Evolutionary conservation across 2,113 vertebrate species (phyloP).

Genomic region (Callaeas wilsoni): DNA sequence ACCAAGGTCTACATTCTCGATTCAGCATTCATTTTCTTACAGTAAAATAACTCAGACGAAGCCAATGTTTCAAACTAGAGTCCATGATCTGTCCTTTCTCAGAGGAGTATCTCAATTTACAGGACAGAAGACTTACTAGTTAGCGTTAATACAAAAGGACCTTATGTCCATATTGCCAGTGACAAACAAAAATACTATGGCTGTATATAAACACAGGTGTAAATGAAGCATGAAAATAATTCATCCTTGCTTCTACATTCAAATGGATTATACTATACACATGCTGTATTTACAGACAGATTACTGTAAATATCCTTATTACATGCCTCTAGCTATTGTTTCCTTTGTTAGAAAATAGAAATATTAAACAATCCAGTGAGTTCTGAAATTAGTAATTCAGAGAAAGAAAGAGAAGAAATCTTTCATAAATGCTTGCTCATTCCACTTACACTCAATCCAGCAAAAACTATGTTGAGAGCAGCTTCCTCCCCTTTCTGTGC

Average conservation of each 20-base stretch:
- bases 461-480: not conserved
- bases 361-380: not conserved
- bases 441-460: not conserved
- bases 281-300: not conserved
- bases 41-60: not conserved
- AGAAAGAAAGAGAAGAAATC: not conserved
- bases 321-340: not conserved
- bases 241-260: not conserved
- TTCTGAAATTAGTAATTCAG: constrained; percentile 8
- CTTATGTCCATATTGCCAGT: not conserved
- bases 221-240: not conserved
- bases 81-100: not conserved
- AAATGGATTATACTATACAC: not conserved
- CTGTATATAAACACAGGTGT: not conserved
- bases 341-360: not conserved
- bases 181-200: not conserved
- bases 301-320: not conserved
- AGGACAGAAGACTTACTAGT: not conserved
- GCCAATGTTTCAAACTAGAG: not conserved
- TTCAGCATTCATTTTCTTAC: not conserved
- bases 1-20: not conserved
- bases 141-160: not conserved
- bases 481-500: not conserved
- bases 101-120: not conserved
- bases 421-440: not conserved